Conservation (phyloP, 2,797 vertebrate species). For the Acomys russatus region DNA sequence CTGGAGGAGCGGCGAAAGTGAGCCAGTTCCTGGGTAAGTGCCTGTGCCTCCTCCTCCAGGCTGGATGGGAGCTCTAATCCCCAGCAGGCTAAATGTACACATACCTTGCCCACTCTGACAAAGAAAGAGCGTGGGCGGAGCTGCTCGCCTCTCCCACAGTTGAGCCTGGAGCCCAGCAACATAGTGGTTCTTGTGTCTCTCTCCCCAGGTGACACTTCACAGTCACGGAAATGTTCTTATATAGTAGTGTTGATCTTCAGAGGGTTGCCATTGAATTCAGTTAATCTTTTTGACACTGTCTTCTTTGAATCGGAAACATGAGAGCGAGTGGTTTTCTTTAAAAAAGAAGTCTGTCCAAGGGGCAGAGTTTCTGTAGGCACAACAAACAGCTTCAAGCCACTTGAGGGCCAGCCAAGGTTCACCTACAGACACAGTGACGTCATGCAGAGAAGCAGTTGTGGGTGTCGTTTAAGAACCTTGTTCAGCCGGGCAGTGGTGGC, state of each 20-base stretch:
- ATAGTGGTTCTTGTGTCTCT: background rate
- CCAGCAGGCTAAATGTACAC: background rate
- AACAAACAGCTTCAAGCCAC: background rate
- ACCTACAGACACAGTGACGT: background rate
- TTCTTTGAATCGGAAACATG: conserved; percentile 51
- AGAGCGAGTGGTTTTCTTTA: conserved; percentile 12
- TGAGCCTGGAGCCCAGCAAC: background rate
- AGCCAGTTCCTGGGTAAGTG: conserved; percentile 97
- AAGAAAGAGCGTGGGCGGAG: background rate
- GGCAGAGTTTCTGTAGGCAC: background rate
- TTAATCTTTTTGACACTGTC: background rate
- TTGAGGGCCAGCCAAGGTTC: background rate
- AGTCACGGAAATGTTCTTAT: background rate
- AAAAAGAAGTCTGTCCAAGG: background rate
- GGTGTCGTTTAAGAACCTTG: background rate
- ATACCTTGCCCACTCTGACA: background rate
- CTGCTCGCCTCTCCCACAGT: background rate
- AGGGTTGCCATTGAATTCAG: conserved; percentile 11
- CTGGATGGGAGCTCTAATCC: background rate
- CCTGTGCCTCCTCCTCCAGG: background rate
- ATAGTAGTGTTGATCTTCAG: background rate
- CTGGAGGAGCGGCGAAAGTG: conserved; percentile 98
- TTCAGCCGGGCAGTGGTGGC: background rate
- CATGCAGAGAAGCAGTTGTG: background rate
- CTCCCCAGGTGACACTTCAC: background rate